Percentiles rank a stretch among this genome's conserved stretches.
Evolutionary conservation across 1,140 invertebrate species (phyloP).

Genomic region (Drosophila punjabiensis): DNA sequence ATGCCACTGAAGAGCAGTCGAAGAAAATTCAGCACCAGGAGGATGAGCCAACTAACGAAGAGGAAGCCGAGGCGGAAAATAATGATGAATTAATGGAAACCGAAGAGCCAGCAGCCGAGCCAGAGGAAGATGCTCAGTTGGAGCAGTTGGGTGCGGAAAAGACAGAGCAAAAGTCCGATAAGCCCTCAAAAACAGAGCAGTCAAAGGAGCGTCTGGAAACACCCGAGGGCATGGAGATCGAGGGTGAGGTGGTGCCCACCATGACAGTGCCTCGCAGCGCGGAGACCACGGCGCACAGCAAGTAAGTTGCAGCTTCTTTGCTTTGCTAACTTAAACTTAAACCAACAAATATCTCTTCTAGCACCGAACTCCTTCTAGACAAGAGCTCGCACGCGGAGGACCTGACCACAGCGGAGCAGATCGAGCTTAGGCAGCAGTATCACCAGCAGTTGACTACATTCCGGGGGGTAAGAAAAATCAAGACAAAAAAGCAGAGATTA

Average conservation of each 20-base stretch:
- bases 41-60: constrained; percentile 87
- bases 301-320: constrained; percentile 71
- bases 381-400: constrained; percentile 65
- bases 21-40: constrained; percentile 88
- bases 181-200: constrained; percentile 86
- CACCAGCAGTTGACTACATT: constrained; percentile 70
- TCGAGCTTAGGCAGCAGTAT: constrained; percentile 75
- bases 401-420: constrained; percentile 59
- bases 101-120: constrained; percentile 51
- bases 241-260: constrained; percentile 91
- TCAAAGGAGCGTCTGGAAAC: constrained; percentile 80
- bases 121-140: constrained; percentile 85
- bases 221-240: constrained; percentile 88
- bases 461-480: constrained; percentile 52
- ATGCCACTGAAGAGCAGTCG: constrained; percentile 93
- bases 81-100: constrained; percentile 79
- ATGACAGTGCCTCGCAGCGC: constrained; percentile 88
- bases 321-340: background rate
- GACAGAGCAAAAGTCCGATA: constrained; percentile 86
- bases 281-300: constrained; percentile 89
- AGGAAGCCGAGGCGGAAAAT: constrained; percentile 87
- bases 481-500: fast-evolving
- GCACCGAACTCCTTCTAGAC: constrained; percentile 74
- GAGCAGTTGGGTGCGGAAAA: constrained; percentile 87
- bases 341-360: constrained; percentile 8